Evolutionary conservation across 2,888 invertebrate genomes (phyloP), one percentile per base, ranked within the genome.

Genomic region (Calameuta idolon): DNA sequence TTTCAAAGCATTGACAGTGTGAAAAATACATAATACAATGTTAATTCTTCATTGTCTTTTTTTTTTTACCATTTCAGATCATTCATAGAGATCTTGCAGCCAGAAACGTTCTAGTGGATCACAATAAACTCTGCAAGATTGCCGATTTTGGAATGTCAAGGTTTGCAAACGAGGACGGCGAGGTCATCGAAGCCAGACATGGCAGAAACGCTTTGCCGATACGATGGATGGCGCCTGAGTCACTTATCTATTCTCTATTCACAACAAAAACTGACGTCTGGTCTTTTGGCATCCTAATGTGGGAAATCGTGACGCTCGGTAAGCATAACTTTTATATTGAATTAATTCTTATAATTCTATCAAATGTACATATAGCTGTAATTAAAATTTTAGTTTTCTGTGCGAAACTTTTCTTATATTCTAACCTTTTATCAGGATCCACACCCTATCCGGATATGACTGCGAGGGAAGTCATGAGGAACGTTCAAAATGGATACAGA

Each of bases 241-340:
- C 96, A 0, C 91, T 97, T 81, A 94, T 95, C 75, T 96, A 95
- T 89, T 95, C 96, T 80, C 93, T 96, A 73, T 96, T 96, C 91
- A 96, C 96, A 79, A 95, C 95, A 40, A 96, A 96, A 89, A 95
- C 96, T 0, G 97, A 97, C 86, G 96, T 97, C 4, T 97, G 97
- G 97, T 96, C 97, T 68, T 97, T 96, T 87, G 97, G 97, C 31
- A 96, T 97, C 76, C 93, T 97, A 69, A 93, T 97, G 85, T 97
- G 97, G 97, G 97, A 97, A 92, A 96, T 97, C 80, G 96, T 97
- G 69, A 97, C 97, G 12, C 93, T 97, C 85, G 97, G 97, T 95
- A 85, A 82, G 87, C 34, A 30, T 71, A 11, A 15, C 9, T 71
- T 15, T 34, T 71, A 71, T 12, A 11, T 31, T 30, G 0, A 33